These are phyloP conservation scores for Triplophysa bombifrons DNA, from an alignment of 2,797 vertebrate species.

Conservation along the genomic window DNA sequence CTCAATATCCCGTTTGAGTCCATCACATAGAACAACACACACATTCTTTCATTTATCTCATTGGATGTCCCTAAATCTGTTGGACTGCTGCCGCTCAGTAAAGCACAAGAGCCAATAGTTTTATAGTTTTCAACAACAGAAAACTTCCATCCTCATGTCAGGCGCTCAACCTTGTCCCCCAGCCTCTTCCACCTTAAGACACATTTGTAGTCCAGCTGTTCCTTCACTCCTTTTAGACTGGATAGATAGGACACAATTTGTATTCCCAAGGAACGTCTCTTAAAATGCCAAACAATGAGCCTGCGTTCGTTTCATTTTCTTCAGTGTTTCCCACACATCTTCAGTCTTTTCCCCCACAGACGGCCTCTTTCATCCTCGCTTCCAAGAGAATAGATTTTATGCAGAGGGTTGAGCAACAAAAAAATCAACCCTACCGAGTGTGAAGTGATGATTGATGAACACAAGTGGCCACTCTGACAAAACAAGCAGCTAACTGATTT, in stretches of 20 bases:
- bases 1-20: not conserved
- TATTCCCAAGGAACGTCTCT: slow-evolving; percentile 54
- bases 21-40: slow-evolving; percentile 22
- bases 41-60: slow-evolving; percentile 37
- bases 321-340: slow-evolving; percentile 49
- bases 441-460: slow-evolving; percentile 55
- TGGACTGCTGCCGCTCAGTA: slow-evolving; percentile 13
- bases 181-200: slow-evolving; percentile 8
- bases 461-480: slow-evolving; percentile 57
- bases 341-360: slow-evolving; percentile 39
- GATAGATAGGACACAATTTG: slow-evolving; percentile 52
- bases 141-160: slow-evolving; percentile 39
- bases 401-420: slow-evolving; percentile 43
- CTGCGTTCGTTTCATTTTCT: slow-evolving; percentile 54
- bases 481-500: slow-evolving; percentile 68
- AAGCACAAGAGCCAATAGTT: slow-evolving; percentile 12
- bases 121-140: slow-evolving; percentile 24
- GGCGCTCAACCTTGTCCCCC: slow-evolving; percentile 36
- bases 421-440: slow-evolving; percentile 26
- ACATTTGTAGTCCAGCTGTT: slow-evolving; percentile 56
- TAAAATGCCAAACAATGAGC: slow-evolving; percentile 56
- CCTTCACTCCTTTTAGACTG: slow-evolving; percentile 40
- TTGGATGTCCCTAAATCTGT: slow-evolving; percentile 20
- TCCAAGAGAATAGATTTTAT: slow-evolving; percentile 48
- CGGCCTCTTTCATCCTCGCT: slow-evolving; percentile 34